Conservation (phyloP, 1,140 invertebrate species). For the Drosophila ambigua region DNA sequence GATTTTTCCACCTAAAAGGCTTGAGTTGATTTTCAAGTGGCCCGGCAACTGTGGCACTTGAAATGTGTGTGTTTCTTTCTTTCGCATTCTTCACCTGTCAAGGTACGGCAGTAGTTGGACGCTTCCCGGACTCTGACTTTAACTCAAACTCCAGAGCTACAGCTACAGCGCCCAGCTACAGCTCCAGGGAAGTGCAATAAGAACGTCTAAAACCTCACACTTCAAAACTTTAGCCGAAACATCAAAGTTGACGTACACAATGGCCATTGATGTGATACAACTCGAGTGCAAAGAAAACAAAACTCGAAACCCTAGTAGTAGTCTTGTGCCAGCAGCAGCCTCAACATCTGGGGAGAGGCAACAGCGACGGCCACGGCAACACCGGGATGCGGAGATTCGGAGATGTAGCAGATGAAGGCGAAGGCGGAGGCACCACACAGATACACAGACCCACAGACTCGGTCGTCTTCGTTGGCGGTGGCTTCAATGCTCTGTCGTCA, state of each 20-base stretch:
- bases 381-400: neutral
- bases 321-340: slow-evolving; percentile 32
- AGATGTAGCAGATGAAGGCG: slow-evolving; percentile 10
- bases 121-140: slow-evolving; percentile 35
- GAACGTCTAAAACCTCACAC: slow-evolving; percentile 82
- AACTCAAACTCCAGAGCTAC: slow-evolving; percentile 11
- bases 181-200: slow-evolving; percentile 70
- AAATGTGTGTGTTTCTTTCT: slow-evolving; percentile 50
- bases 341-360: slow-evolving; percentile 23
- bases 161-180: neutral
- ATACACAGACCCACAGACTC: slow-evolving; percentile 6
- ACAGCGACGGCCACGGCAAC: neutral
- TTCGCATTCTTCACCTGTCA: slow-evolving; percentile 81
- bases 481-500: slow-evolving; percentile 71
- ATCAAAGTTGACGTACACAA: slow-evolving; percentile 82
- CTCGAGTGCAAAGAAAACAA: slow-evolving; percentile 82
- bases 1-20: slow-evolving; percentile 78
- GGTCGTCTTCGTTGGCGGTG: slow-evolving; percentile 68
- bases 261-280: slow-evolving; percentile 82
- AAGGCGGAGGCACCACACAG: neutral
- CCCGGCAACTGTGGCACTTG: slow-evolving; percentile 62
- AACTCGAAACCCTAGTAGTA: slow-evolving; percentile 72
- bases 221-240: slow-evolving; percentile 82
- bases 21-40: slow-evolving; percentile 76
- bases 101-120: slow-evolving; percentile 55